These are phyloP conservation scores for Apolygus lucorum DNA, from an alignment of 1,140 invertebrate genomes.

Conservation along the genomic window DNA sequence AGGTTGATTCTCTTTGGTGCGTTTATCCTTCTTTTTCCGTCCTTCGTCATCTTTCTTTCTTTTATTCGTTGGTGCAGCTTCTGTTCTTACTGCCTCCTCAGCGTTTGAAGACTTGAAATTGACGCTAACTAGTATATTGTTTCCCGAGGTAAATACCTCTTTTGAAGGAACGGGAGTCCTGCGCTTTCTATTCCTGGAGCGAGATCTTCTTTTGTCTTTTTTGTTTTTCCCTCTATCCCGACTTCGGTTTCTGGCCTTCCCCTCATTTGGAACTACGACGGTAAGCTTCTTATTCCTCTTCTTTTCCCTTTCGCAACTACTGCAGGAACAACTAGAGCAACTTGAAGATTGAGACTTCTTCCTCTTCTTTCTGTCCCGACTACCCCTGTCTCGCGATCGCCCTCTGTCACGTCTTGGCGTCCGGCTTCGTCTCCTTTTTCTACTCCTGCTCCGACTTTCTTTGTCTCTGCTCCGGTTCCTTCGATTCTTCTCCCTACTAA, in stretches of 20 bases:
- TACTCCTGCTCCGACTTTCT: constrained; percentile 29
- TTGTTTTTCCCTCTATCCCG: constrained; percentile 37
- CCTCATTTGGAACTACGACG: constrained; percentile 47
- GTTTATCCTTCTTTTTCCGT: constrained; percentile 40
- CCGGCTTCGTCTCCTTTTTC: constrained; percentile 26
- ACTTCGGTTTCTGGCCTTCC: constrained; percentile 46
- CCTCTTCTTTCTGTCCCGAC: constrained; percentile 7
- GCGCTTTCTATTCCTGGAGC: constrained; percentile 39
- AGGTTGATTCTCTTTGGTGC: constrained; percentile 41
- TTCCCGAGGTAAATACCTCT: constrained; percentile 82
- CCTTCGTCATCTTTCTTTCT: constrained; percentile 41
- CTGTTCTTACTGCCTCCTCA: constrained; percentile 18
- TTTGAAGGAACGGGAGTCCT: constrained; percentile 60
- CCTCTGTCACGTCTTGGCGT: constrained; percentile 25
- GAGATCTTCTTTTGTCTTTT: constrained; percentile 40
- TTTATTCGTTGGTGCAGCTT: constrained; percentile 30
- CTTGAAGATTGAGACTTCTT: constrained; percentile 24
- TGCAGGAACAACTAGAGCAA: constrained; percentile 29
- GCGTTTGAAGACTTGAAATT: constrained; percentile 62
- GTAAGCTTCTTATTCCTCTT: constrained; percentile 44
- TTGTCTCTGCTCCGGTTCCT: constrained; percentile 34
- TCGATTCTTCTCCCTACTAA: constrained; percentile 29
- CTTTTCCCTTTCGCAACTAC: constrained; percentile 27
- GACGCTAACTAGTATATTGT: constrained; percentile 84
- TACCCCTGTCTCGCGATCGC: constrained; percentile 23